Conservation (phyloP, 2,888 invertebrate species). For the Crocallis elinguaria region DNA sequence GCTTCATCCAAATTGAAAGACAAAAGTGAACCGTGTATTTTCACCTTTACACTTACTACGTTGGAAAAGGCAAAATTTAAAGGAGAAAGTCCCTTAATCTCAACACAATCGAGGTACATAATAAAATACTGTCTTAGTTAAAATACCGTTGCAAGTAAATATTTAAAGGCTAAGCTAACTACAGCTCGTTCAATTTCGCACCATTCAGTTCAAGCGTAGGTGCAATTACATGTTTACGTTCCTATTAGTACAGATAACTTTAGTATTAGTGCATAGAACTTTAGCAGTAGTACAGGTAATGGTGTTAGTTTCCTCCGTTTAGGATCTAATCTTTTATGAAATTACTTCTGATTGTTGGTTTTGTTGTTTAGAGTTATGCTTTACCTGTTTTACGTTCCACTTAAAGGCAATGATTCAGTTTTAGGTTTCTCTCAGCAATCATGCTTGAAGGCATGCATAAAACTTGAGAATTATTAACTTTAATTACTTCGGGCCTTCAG, state of each 20-base stretch:
- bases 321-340: conserved; percentile 13
- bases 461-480: too few species aligned
- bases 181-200: background rate
- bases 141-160: background rate
- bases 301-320: conserved; percentile 14
- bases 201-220: conserved; percentile 12
- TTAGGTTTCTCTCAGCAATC: background rate
- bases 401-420: background rate
- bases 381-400: background rate
- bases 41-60: too few species aligned
- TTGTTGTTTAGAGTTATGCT: conserved; percentile 32
- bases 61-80: too few species aligned
- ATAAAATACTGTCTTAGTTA: background rate
- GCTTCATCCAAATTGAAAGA: too few species aligned
- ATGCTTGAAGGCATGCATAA: too few species aligned
- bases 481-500: too few species aligned
- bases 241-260: background rate
- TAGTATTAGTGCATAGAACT: background rate
- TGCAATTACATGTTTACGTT: conserved; percentile 8
- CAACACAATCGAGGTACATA: background rate
- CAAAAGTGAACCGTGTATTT: too few species aligned
- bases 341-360: conserved; percentile 30
- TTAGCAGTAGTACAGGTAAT: background rate
- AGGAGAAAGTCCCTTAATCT: too few species aligned
- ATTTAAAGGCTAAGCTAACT: background rate